phyloP scores from a whole-genome alignment of 2,888 invertebrate species.

The Leistus spinibarbis region DNA sequence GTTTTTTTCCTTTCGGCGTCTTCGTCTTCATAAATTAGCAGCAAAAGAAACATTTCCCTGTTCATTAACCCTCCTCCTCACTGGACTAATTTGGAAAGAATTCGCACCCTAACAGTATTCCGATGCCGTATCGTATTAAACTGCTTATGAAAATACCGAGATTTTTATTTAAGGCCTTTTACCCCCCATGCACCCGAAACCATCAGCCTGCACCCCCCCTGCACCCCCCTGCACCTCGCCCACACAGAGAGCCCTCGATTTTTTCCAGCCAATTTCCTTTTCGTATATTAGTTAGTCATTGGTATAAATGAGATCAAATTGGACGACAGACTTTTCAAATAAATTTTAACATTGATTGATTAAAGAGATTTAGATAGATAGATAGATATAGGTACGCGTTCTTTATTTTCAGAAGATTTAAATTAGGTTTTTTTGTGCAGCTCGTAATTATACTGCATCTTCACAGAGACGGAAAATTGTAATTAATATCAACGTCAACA shows the following conservation, averaged over 20 bases:
- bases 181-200: neutral
- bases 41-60: slow-evolving; percentile 36
- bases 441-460: neutral
- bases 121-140: slow-evolving; percentile 34
- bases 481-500: neutral
- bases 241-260: neutral
- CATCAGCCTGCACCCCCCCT: neutral
- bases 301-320: slow-evolving; percentile 31
- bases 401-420: neutral
- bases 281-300: slow-evolving; percentile 19
- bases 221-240: neutral
- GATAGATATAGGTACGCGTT: no score
- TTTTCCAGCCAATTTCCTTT: slow-evolving; percentile 1
- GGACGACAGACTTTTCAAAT: slow-evolving; percentile 26
- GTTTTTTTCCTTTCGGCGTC: neutral
- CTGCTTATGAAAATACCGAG: slow-evolving; percentile 39
- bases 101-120: slow-evolving; percentile 37
- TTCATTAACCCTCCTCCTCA: slow-evolving; percentile 34
- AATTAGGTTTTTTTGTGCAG: neutral
- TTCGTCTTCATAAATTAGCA: slow-evolving; percentile 31
- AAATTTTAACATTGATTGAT: slow-evolving; percentile 33
- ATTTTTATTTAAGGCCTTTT: slow-evolving; percentile 29
- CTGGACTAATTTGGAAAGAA: slow-evolving; percentile 37
- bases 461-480: neutral
- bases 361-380: no score